Evolutionary conservation across 2,888 invertebrate species (phyloP), one percentile per base, ranked within the genome.

Genomic region (Polydrusus pterygomalis): DNA sequence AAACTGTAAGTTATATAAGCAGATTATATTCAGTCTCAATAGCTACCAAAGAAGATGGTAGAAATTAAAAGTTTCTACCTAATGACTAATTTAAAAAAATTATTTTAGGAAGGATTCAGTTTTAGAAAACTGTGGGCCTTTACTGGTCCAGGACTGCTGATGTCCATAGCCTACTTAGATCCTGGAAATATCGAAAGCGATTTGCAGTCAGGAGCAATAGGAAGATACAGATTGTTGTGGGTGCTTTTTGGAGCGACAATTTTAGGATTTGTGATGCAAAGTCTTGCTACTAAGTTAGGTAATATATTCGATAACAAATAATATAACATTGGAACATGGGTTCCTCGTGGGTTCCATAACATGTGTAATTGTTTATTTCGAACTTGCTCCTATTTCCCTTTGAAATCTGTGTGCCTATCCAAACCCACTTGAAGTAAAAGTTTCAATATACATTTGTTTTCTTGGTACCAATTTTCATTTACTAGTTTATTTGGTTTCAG

Each of bases 121-220:
- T 95, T 94, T 85, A 90, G 92, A 71, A 96, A 96, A 88, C 88
- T 97, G 88, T 96, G 96, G 96, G 95, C 96, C 18, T 97, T 96
- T 86, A 96, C 96, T 0, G 97, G 97, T 5, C 97, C 97, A 13
- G 96, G 96, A 38, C 96, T 96, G 87, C 89, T 97, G 69, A 97
- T 97, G 96, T 95, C 95, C 81, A 96, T 97, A 83, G 96, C 96
- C 13, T 97, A 96, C 87, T 88, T 97, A 72, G 96, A 97, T 88
- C 96, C 96, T 13, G 96, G 97, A 74, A 97, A 97, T 86, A 96
- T 97, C 81, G 96, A 97, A 88, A 95, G 96, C 54, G 96, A 97
- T 89, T 88, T 97, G 45, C 95, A 95, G 86, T 94, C 95, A 20
- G 97, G 96, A 72, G 90, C 93, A 8, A 87, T 91, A 13, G 96